Evolutionary conservation across 1,140 invertebrate genomes (phyloP).

Genomic region (Bombus soroeensis): DNA sequence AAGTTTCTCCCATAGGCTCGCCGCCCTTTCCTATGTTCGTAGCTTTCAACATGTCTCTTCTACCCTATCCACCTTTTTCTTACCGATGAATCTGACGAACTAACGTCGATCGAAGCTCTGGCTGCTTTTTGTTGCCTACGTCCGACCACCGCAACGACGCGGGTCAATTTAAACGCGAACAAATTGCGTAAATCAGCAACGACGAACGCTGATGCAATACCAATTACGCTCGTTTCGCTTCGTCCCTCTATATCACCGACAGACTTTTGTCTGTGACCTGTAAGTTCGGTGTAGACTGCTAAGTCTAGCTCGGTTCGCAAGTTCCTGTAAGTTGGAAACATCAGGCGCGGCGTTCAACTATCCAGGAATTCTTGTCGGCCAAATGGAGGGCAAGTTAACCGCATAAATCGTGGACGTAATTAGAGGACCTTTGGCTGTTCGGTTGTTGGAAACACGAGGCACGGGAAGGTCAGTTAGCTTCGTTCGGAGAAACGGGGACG

Average conservation of each 20-base stretch:
- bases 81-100: too few relatives aligned
- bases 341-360: background rate
- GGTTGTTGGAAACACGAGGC: constrained; percentile 18
- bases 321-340: background rate
- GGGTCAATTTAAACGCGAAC: constrained; percentile 39
- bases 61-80: rapidly evolving
- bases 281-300: background rate
- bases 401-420: constrained; percentile 39
- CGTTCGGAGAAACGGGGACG: background rate
- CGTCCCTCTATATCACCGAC: background rate
- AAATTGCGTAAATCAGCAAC: constrained; percentile 15
- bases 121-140: constrained; percentile 26
- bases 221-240: constrained; percentile 30
- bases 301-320: background rate
- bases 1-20: constrained; percentile 46
- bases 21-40: background rate
- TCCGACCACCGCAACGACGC: background rate
- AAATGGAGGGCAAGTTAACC: constrained; percentile 9
- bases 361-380: constrained; percentile 7
- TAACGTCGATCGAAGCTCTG: constrained; percentile 12
- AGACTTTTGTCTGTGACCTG: background rate
- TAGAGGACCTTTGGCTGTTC: constrained; percentile 29
- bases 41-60: background rate
- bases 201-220: constrained; percentile 21
- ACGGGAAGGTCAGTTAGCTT: background rate